Conservation (phyloP, 2,888 invertebrate species). For the Rosalia funebris region DNA sequence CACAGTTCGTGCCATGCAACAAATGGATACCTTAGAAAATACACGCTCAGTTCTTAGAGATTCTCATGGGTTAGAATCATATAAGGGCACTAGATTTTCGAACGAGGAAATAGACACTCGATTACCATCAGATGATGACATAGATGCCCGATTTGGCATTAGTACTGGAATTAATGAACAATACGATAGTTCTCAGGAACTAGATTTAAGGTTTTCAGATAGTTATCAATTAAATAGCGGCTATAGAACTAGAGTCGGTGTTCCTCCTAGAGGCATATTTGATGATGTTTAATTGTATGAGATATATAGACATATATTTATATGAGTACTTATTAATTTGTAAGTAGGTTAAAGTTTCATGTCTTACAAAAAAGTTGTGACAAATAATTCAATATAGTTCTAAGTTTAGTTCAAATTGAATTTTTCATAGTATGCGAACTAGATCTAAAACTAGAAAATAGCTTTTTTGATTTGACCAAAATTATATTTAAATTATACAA, state of each 20-base stretch:
- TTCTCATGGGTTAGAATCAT: conserved; percentile 78
- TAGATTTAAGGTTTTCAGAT: conserved; percentile 57
- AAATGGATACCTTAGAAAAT: conserved; percentile 73
- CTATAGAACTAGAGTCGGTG: conserved; percentile 67
- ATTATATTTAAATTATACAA: too few relatives aligned
- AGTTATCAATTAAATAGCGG: conserved; percentile 60
- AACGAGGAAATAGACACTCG: conserved; percentile 59
- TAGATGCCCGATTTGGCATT: conserved; percentile 74
- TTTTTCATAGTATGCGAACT: too few relatives aligned
- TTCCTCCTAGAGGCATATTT: conserved; percentile 82
- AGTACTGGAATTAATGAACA: conserved; percentile 68
- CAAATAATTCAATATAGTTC: too few relatives aligned
- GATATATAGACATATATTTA: not conserved
- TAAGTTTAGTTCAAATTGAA: too few relatives aligned
- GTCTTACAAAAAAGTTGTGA: too few relatives aligned
- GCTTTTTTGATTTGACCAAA: too few relatives aligned
- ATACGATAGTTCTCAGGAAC: conserved; percentile 55
- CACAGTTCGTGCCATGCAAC: conserved; percentile 65
- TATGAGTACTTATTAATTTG: too few relatives aligned
- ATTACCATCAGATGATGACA: conserved; percentile 61
- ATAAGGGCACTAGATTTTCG: conserved; percentile 64
- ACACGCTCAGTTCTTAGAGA: conserved; percentile 83
- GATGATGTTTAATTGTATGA: conserved; percentile 76
- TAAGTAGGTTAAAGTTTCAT: too few relatives aligned
- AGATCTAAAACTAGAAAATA: too few relatives aligned